These are phyloP conservation scores for Sarcophaga rosellei DNA, from an alignment of 2,888 invertebrate genomes.

Conservation along the genomic window DNA sequence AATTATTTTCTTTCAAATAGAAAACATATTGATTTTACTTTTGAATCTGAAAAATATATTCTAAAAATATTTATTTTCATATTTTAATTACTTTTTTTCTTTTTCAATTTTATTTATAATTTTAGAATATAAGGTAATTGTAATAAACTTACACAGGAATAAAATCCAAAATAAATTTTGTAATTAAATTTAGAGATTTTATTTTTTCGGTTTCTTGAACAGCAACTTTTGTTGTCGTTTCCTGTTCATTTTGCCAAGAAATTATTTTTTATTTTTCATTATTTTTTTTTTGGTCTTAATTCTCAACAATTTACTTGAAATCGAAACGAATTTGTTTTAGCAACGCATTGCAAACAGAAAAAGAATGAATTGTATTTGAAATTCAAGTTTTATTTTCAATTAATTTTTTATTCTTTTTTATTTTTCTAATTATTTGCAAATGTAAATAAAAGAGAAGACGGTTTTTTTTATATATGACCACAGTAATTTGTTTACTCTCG, in stretches of 20 bases:
- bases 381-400: slow-evolving; percentile 17
- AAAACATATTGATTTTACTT: too few species aligned
- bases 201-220: neutral
- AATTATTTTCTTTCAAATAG: too few species aligned
- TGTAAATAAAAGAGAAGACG: neutral
- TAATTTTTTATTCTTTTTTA: slow-evolving; percentile 1
- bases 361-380: slow-evolving; percentile 15
- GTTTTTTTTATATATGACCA: neutral
- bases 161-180: slow-evolving; percentile 21
- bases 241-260: slow-evolving; percentile 65
- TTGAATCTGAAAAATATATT: too few species aligned
- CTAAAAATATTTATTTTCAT: slow-evolving; percentile 32
- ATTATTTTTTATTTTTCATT: slow-evolving; percentile 16
- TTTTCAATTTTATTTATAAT: neutral
- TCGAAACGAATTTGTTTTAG: slow-evolving; percentile 53
- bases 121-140: slow-evolving; percentile 33
- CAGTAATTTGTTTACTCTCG: too few species aligned
- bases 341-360: too few species aligned
- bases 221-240: slow-evolving; percentile 32
- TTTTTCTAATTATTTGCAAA: slow-evolving; percentile 2
- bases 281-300: slow-evolving; percentile 7
- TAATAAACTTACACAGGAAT: neutral
- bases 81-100: too few species aligned
- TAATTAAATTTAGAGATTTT: slow-evolving; percentile 31
- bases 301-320: slow-evolving; percentile 50